These are phyloP conservation scores for Bugulina stolonifera DNA, from an alignment of 2,888 invertebrate species.

Conservation along the genomic window DNA sequence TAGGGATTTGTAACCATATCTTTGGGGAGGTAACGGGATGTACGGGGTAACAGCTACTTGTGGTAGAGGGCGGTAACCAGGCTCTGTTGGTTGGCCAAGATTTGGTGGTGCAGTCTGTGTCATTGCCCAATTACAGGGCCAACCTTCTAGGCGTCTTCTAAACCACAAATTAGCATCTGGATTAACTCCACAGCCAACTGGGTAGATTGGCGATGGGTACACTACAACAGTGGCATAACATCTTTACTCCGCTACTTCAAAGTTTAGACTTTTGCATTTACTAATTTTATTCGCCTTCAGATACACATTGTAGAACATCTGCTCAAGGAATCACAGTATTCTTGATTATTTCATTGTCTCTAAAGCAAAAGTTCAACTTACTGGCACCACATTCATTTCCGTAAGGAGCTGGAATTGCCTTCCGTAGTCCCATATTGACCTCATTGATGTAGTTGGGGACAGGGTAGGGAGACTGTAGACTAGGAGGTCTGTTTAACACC, in stretches of 20 bases:
- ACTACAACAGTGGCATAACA: not conserved
- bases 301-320: too few species aligned
- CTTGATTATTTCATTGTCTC: too few species aligned
- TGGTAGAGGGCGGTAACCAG: not conserved
- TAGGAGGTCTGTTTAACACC: not conserved
- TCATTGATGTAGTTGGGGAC: slow-evolving; percentile 12
- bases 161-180: slow-evolving; percentile 11
- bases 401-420: not conserved
- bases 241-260: not conserved
- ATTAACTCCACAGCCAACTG: slow-evolving; percentile 6
- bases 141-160: not conserved
- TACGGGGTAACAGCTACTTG: not conserved
- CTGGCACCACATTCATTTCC: not conserved
- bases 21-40: not conserved
- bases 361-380: too few species aligned
- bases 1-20: not conserved
- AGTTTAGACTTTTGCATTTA: too few species aligned
- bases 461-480: slow-evolving; percentile 14
- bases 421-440: not conserved
- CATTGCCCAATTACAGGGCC: slow-evolving; percentile 12
- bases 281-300: too few species aligned
- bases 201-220: not conserved
- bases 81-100: not conserved
- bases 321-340: too few species aligned
- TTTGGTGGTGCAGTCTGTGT: slow-evolving; percentile 6